Percentiles rank a stretch among this genome's conserved stretches.
Evolutionary conservation across 1,140 invertebrate species (phyloP).

Genomic region (Euschistus heros): DNA sequence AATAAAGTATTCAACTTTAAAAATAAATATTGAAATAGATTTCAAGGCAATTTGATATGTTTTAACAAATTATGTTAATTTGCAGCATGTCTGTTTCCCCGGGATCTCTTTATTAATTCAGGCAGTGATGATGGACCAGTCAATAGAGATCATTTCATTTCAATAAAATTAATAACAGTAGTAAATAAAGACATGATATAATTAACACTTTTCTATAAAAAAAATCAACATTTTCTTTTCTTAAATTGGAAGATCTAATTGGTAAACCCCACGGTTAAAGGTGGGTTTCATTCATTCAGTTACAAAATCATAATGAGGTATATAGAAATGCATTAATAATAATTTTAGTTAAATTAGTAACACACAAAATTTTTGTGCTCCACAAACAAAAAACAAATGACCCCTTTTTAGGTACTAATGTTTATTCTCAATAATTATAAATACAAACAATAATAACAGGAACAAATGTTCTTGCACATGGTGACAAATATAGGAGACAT

Average conservation of each 20-base stretch:
- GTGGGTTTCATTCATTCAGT: background rate
- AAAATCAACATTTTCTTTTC: background rate
- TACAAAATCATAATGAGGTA: slow-evolving; percentile 12
- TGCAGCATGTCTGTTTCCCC: background rate
- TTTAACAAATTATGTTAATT: background rate
- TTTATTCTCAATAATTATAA: background rate
- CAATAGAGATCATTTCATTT: slow-evolving; percentile 15
- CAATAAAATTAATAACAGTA: slow-evolving; percentile 7
- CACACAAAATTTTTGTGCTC: background rate
- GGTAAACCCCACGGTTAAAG: background rate
- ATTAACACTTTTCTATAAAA: slow-evolving; percentile 6
- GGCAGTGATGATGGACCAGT: slow-evolving; percentile 2
- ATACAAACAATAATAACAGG: background rate
- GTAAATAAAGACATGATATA: slow-evolving; percentile 9
- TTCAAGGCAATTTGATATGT: slow-evolving; percentile 11
- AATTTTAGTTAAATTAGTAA: too few species aligned
- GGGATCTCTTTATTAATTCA: background rate
- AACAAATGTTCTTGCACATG: background rate
- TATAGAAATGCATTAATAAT: slow-evolving; percentile 1
- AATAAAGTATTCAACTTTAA: background rate
- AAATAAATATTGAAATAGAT: background rate
- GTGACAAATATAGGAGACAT: too few species aligned
- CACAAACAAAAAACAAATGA: background rate
- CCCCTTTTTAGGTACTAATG: background rate
- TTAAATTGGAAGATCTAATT: background rate